phyloP scores from a whole-genome alignment of 2,888 invertebrate genomes.

The Mythimna ferrago region DNA sequence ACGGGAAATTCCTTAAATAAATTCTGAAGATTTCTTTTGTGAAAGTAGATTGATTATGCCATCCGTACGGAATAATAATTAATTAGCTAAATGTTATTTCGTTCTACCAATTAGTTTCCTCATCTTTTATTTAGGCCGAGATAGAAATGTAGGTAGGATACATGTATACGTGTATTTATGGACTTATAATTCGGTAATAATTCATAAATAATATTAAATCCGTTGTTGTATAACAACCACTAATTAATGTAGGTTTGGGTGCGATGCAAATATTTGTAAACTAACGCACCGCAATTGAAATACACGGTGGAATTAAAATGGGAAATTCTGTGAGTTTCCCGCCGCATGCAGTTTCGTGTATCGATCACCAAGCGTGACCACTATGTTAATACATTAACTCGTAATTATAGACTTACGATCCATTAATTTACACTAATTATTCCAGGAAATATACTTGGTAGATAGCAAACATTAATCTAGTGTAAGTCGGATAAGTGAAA shows the following conservation, averaged over 20 bases:
- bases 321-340: constrained; percentile 32
- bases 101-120: constrained; percentile 20
- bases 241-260: constrained; percentile 36
- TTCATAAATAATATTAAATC: constrained; percentile 4
- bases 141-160: background rate
- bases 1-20: constrained; percentile 55
- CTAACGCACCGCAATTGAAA: constrained; percentile 38
- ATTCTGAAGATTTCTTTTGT: constrained; percentile 44
- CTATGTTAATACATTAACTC: constrained; percentile 51
- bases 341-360: constrained; percentile 42
- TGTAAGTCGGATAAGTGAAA: constrained; percentile 2
- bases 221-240: constrained; percentile 8
- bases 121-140: constrained; percentile 2
- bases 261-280: constrained; percentile 47
- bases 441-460: constrained; percentile 8
- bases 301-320: constrained; percentile 36
- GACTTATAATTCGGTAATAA: background rate
- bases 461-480: constrained; percentile 1
- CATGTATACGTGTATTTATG: background rate
- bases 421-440: constrained; percentile 45
- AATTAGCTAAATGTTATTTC: constrained; percentile 25
- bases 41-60: constrained; percentile 42
- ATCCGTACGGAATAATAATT: constrained; percentile 27
- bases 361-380: constrained; percentile 44
- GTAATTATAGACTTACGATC: constrained; percentile 52